Evolutionary conservation across 2,888 invertebrate species (phyloP).

Genomic region (Agrotis puta): DNA sequence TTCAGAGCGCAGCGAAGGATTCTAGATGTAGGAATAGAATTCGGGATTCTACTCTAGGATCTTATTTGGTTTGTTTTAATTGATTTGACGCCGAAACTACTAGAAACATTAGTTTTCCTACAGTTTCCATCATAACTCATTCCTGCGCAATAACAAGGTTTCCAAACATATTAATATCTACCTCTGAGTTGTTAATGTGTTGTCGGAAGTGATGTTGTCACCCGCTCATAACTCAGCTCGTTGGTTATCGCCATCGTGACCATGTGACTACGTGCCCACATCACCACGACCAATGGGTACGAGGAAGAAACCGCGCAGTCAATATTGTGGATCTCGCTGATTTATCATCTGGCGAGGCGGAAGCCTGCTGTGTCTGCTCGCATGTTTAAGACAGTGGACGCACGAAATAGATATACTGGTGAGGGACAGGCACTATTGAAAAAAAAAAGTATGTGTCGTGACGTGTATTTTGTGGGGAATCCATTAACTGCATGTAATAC

Average conservation of each 20-base stretch:
- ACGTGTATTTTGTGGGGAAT: no score
- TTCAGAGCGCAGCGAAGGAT: no score
- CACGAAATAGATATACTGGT: not conserved
- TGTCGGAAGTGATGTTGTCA: constrained; percentile 36
- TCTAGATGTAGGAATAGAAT: no score
- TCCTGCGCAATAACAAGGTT: not conserved
- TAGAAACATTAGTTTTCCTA: not conserved
- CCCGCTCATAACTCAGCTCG: constrained; percentile 18
- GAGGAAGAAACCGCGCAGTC: constrained; percentile 44
- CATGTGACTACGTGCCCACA: not conserved
- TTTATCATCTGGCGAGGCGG: constrained; percentile 4
- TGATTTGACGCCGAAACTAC: no score
- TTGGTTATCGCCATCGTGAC: constrained; percentile 32
- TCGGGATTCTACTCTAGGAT: no score
- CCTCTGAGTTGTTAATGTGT: constrained; percentile 1
- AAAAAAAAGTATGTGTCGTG: not conserved
- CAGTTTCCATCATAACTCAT: not conserved
- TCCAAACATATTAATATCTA: not conserved
- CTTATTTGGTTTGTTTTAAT: no score
- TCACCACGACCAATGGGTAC: constrained; percentile 23
- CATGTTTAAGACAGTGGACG: not conserved
- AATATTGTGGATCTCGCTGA: constrained; percentile 43
- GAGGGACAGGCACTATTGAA: not conserved
- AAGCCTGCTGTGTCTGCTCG: not conserved
- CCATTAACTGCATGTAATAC: not conserved